A percentile compares a stretch with the other conserved stretches of the same genome.
phyloP scores from a whole-genome alignment of 2,888 invertebrate species.

The Acanthoscelides obtectus region DNA sequence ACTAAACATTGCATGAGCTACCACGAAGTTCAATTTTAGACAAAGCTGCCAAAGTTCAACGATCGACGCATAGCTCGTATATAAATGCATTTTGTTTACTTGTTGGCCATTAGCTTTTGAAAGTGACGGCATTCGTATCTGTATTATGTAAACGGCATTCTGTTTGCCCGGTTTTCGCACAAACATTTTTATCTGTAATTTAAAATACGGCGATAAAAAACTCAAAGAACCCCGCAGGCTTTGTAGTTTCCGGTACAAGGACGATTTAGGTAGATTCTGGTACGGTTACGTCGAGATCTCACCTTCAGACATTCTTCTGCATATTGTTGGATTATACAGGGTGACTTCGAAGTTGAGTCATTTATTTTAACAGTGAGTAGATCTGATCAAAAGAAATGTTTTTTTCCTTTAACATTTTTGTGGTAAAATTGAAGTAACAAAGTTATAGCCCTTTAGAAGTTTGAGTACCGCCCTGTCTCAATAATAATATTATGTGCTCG shows the following conservation, averaged over 20 bases:
- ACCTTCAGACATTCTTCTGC: background rate
- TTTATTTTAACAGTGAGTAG: too few relatives aligned
- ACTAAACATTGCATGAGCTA: background rate
- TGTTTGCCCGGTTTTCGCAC: background rate
- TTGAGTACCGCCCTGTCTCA: background rate
- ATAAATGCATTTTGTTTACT: background rate
- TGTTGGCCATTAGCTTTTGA: background rate
- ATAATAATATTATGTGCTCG: too few relatives aligned
- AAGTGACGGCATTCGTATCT: background rate
- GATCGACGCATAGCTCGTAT: background rate
- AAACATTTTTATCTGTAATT: background rate
- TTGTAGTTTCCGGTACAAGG: background rate
- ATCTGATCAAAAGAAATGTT: too few relatives aligned
- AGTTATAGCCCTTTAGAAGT: too few relatives aligned
- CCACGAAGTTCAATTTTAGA: background rate
- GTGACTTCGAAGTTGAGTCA: too few relatives aligned
- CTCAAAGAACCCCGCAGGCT: background rate
- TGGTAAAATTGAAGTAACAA: too few relatives aligned
- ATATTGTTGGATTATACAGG: background rate
- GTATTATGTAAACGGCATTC: background rate
- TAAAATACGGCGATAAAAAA: background rate
- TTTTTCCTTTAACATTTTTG: too few relatives aligned
- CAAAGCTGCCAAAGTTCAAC: background rate
- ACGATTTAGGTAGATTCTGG: background rate
- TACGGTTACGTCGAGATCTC: background rate